Evolutionary conservation across 2,113 vertebrate species (phyloP), one percentile per base, ranked within the genome.

Genomic region (Clarias batrachus): DNA sequence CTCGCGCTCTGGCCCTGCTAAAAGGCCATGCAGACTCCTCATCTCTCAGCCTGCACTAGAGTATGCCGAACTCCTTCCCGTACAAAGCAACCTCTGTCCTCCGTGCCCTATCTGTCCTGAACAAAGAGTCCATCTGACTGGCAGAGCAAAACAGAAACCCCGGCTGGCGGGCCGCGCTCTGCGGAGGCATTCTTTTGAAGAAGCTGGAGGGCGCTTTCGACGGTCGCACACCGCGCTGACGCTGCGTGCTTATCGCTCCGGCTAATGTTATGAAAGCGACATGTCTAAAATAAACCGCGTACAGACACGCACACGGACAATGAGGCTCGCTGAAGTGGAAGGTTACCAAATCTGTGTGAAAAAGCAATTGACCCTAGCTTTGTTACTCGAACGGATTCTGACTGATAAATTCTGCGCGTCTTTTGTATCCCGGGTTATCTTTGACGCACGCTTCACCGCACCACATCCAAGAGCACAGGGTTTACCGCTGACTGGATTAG

Each of bases 41-140:
- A 23, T 71, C 62, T 41, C 71, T 54, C 73, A 59, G 73, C 81
- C 80, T 63, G 84, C 52, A 84, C 48, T 25, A 52, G 62, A 74
- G 19, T 27, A 60, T 54, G 3, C 30, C 23, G 13, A 78, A 54
- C 54, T 83, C 80, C 2, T n/a, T 71, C 21, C 62, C n/a, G 59
- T 30, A 88, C 87, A 88, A 88, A 88, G 87, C 68, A 62, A 68
- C 74, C 85, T 83, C 84, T 88, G 84, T 86, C 80, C 60, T 7
- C 27, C 4, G 13, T 25, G 63, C 37, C 73, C 85, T 71, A 27
- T 82, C 79, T 48, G 74, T 14, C 71, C 27, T 56, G 70, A 23
- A 85, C 84, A 88, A 88, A 88, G 57, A 60, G 70, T 30, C 84
- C 54, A 56, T 82, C 84, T 82, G 73, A 77, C 84, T 70, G 83